Evolutionary conservation across 2,888 invertebrate species (phyloP).

Genomic region (Emmelina monodactyla): DNA sequence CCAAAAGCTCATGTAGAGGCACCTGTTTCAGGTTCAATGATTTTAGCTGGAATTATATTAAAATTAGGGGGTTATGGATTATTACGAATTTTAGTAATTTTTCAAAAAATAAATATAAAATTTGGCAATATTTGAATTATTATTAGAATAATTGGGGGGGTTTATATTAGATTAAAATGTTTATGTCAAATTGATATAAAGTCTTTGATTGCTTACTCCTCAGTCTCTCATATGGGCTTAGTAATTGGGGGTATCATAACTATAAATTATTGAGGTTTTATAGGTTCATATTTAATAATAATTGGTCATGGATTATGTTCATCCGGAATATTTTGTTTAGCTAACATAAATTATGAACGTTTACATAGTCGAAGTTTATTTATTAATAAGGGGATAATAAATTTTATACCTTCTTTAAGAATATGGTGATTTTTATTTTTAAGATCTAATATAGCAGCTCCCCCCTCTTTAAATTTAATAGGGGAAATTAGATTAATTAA

Average conservation of each 20-base stretch:
- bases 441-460: slow-evolving; percentile 71
- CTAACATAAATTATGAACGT: slow-evolving; percentile 71
- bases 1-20: slow-evolving; percentile 82
- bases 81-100: slow-evolving; percentile 61
- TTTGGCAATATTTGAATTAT: slow-evolving; percentile 61
- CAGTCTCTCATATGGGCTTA: slow-evolving; percentile 74
- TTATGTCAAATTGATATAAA: slow-evolving; percentile 75
- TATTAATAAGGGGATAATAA: slow-evolving; percentile 70
- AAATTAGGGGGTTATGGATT: slow-evolving; percentile 77
- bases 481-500: slow-evolving; percentile 72
- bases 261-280: slow-evolving; percentile 58
- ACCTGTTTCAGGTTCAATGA: slow-evolving; percentile 75
- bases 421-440: slow-evolving; percentile 73
- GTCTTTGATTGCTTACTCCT: slow-evolving; percentile 77
- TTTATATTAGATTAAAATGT: slow-evolving; percentile 71
- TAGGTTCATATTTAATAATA: slow-evolving; percentile 66
- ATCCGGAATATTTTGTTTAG: slow-evolving; percentile 71
- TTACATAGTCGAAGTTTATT: slow-evolving; percentile 66
- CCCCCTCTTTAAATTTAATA: slow-evolving; percentile 72
- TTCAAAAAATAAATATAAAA: slow-evolving; percentile 46
- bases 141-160: slow-evolving; percentile 65
- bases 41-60: slow-evolving; percentile 76
- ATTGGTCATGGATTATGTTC: slow-evolving; percentile 73
- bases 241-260: slow-evolving; percentile 67
- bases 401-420: slow-evolving; percentile 64